Evolutionary conservation across 2,888 invertebrate species (phyloP), one percentile per base, ranked within the genome.

Genomic region (Agriopis marginaria): DNA sequence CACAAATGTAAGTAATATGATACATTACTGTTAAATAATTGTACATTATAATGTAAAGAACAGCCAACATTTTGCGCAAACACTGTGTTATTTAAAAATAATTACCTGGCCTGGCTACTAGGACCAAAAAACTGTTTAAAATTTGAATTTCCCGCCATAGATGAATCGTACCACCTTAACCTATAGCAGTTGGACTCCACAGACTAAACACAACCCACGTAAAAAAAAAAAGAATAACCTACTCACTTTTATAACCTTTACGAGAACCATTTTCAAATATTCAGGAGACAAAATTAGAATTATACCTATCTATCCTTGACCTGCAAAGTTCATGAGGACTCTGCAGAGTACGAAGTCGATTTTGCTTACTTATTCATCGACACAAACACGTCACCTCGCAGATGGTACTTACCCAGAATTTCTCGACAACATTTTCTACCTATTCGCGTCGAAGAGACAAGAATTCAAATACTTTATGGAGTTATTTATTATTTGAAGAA

Each of bases 241-340:
- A 42, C 2, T 42, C 42, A 9, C 42, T 7, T 42, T 0, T 45
- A 45, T 0, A 11, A 10, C 10, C 1, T 45, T 12, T 10, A 44
- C 8, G 9, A 47, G 11, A 47, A 32, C 47, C 11, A 47, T 10
- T 44, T 6, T 47, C 47, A 47, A 47, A 10, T 12, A 47, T 47
- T 47, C 47, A 44, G 10, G 14, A 50, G 50, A 17, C 51, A 23
- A 23, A 23, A 51, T 49, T n/a, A 23, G 23, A 51, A 6, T 10
- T 50, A 7, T 7, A 49, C 50, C 14, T 50, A 51, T 10, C 4
- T 10, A 32, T n/a, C 40, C 12, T 44, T 56, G 56, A 17, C 44
- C 44, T 56, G 56, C 44, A 56, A 56, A 56, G 56, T 44, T 56
- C 17, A 56, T 44, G 56, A 61, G 61, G n/a, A 11, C 61, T 51